Evolutionary conservation across 2,888 invertebrate species (phyloP).

Genomic region (Leucophenga maculata): DNA sequence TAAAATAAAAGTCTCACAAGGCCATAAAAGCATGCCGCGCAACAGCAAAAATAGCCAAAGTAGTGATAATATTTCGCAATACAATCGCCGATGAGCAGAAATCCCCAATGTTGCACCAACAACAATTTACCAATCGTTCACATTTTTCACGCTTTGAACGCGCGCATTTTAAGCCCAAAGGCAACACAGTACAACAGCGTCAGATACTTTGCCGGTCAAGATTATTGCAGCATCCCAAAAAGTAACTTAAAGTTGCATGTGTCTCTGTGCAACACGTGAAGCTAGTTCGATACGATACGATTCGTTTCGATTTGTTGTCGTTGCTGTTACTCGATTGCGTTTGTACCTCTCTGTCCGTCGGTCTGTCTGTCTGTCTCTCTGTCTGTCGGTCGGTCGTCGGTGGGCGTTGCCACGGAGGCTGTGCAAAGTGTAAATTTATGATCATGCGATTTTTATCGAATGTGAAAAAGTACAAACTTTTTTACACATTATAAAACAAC

Average conservation of each 20-base stretch:
- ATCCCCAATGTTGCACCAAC: conserved; percentile 28
- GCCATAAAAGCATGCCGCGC: conserved; percentile 28
- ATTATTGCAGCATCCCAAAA: neutral
- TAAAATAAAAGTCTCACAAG: conserved; percentile 34
- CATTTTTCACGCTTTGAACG: conserved; percentile 58
- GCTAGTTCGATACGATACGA: conserved; percentile 34
- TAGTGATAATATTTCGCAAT: conserved; percentile 35
- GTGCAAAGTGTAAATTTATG: conserved; percentile 73
- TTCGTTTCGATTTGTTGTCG: conserved; percentile 13
- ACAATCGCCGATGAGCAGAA: conserved; percentile 13
- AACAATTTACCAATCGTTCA: conserved; percentile 67
- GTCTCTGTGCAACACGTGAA: neutral
- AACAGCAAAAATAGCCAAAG: conserved; percentile 43
- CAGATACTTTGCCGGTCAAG: no score
- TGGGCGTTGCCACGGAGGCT: conserved; percentile 70
- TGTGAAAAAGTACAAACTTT: conserved; percentile 61
- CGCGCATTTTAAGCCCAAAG: conserved; percentile 29
- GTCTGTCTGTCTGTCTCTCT: conserved; percentile 17
- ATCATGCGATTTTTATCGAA: conserved; percentile 71
- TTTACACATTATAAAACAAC: conserved; percentile 64
- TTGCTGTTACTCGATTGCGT: conserved; percentile 26
- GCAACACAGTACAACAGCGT: neutral
- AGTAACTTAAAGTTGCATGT: neutral
- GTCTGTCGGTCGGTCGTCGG: conserved; percentile 31
- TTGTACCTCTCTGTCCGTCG: conserved; percentile 13